Evolutionary conservation across 2,888 invertebrate genomes (phyloP).

Genomic region (Malthinus flaveolus): DNA sequence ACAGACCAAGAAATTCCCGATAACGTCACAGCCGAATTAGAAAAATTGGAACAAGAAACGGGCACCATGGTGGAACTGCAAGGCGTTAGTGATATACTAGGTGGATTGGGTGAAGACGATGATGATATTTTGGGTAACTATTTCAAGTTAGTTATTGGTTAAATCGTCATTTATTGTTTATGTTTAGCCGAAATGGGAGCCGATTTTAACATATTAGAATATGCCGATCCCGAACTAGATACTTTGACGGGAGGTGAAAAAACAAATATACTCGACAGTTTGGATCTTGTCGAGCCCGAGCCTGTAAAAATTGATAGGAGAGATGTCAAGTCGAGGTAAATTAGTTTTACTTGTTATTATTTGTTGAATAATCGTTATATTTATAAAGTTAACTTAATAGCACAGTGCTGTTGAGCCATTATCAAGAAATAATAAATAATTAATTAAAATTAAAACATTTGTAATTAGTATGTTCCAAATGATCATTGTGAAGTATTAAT

Average conservation of each 20-base stretch:
- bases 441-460: no score
- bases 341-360: neutral
- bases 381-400: no score
- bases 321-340: slow-evolving; percentile 34
- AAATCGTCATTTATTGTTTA: slow-evolving; percentile 6
- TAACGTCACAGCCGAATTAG: slow-evolving; percentile 69
- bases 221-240: slow-evolving; percentile 92
- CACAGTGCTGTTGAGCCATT: no score
- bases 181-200: slow-evolving; percentile 83
- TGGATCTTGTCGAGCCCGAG: slow-evolving; percentile 79
- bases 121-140: slow-evolving; percentile 73
- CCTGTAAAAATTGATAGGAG: slow-evolving; percentile 69
- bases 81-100: slow-evolving; percentile 77
- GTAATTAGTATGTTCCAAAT: no score
- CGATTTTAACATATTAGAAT: slow-evolving; percentile 94
- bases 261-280: slow-evolving; percentile 83
- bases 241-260: slow-evolving; percentile 76
- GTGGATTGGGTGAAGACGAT: slow-evolving; percentile 83
- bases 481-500: no score
- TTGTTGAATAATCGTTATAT: neutral
- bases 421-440: no score
- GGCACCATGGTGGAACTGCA: slow-evolving; percentile 63
- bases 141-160: neutral
- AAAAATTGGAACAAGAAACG: slow-evolving; percentile 70
- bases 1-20: slow-evolving; percentile 66